Conservation (phyloP, 2,888 invertebrate genomes). For the Nomada hirtipes region DNA sequence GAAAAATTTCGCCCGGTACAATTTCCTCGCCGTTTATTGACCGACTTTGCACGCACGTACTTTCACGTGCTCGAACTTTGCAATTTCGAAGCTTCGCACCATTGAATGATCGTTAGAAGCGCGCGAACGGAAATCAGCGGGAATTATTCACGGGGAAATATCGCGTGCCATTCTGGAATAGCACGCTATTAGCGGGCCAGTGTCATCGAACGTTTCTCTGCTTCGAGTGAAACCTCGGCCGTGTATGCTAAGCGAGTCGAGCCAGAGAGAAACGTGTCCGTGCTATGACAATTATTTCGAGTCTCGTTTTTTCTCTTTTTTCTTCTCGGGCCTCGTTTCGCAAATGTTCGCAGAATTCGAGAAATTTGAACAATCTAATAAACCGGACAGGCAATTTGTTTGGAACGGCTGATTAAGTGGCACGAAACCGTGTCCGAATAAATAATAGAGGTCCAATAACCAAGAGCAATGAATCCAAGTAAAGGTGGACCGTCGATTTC, state of each 20-base stretch:
- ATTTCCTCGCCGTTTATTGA: slow-evolving; percentile 16
- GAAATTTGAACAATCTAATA: too few species aligned
- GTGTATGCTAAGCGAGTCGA: slow-evolving; percentile 35
- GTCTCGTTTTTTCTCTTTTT: not conserved
- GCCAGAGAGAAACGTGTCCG: slow-evolving; percentile 45
- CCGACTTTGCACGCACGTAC: slow-evolving; percentile 26
- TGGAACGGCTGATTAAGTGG: too few species aligned
- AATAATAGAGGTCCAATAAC: too few species aligned
- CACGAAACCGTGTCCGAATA: not conserved
- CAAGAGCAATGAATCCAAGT: not conserved
- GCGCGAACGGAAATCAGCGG: slow-evolving; percentile 10
- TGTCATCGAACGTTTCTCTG: slow-evolving; percentile 48
- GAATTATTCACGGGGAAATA: slow-evolving; percentile 40
- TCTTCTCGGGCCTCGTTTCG: not conserved
- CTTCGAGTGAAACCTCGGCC: slow-evolving; percentile 50
- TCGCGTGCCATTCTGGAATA: slow-evolving; percentile 46
- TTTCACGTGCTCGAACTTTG: slow-evolving; percentile 11
- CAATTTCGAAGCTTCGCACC: slow-evolving; percentile 8
- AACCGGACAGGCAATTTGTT: too few species aligned
- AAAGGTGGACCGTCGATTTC: not conserved
- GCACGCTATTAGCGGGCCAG: slow-evolving; percentile 37
- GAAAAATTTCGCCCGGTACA: slow-evolving; percentile 3
- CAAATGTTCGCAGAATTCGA: not conserved
- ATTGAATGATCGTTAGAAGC: slow-evolving; percentile 1
- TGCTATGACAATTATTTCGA: slow-evolving; percentile 9